Base-by-base conservation (phyloP, 2,888 invertebrate species). In the Boloria euphrosyne region DNA sequence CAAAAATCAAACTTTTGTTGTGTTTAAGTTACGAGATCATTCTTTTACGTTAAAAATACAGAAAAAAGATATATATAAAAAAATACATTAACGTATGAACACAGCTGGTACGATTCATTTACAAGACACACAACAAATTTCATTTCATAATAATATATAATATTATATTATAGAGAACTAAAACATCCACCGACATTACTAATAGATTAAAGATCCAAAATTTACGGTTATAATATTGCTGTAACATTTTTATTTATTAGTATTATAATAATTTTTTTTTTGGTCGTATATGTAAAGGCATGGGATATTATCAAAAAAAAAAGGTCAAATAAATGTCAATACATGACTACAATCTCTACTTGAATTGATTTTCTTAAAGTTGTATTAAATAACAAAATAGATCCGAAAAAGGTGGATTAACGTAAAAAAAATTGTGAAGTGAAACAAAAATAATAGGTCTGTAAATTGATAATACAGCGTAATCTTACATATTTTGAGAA, bases 11-110 rank as follows among this genome's bases (percentile, higher is more conserved):
- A 75, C 75, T 74, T 72, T 76, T 76, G 74, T 75, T 76, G 79
- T 81, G 77, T 78, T 84, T 82, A 82, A 82, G 84, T 84, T 84
- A 89, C 88, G 89, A 91, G 90, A 91, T 91, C 90, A 91, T 89
- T 87, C 81, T 84, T 86, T 85, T 82, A 75, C 82, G 84, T 80
- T 81, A 80, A 77, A 79, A 80, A 74, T 73, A 73, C 73, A 72
- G 73, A 74, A 72, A 69, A 57, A 43, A 55, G 18, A 22, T 22
- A 55, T 14, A 44, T 43, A 38, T 5, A 54, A 73, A 73, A 71
- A 70, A 80, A 79, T 75, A 73, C 73, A 71, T 74, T 72, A 76
- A 74, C 71, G 74, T 71, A 78, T 85, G 89, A 90, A 89, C 90
- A 90, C 90, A 88, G 85, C 86, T 89, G 89, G 87, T 82, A 87